phyloP scores from a whole-genome alignment of 2,888 invertebrate species.

The Tetropium fuscum region DNA sequence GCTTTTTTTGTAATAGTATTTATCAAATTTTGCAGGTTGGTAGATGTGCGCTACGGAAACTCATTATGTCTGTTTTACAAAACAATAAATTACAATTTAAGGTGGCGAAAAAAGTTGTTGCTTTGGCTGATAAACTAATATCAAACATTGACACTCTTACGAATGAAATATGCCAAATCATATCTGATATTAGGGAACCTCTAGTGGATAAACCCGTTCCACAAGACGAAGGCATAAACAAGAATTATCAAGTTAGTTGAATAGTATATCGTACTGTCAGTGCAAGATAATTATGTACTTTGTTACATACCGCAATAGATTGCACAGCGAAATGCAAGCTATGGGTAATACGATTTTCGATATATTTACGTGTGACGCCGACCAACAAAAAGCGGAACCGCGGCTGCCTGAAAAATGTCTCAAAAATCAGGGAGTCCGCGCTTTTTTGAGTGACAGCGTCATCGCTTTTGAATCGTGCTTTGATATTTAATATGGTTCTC shows the following conservation, averaged over 20 bases:
- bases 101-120: conserved; percentile 46
- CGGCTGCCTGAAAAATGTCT: no score
- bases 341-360: no score
- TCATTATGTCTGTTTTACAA: conserved; percentile 40
- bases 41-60: conserved; percentile 40
- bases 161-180: conserved; percentile 49
- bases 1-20: neutral
- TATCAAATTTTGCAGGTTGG: conserved; percentile 45
- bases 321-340: no score
- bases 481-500: no score
- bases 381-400: no score
- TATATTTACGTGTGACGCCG: no score
- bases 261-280: no score
- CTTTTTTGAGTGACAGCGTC: no score
- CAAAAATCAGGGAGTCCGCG: no score
- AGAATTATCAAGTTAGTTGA: conserved; percentile 45
- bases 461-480: no score
- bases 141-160: conserved; percentile 45
- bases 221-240: conserved; percentile 33
- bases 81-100: conserved; percentile 42
- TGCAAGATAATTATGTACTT: no score
- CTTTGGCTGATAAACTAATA: conserved; percentile 43
- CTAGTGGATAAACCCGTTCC: conserved; percentile 35
- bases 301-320: no score
- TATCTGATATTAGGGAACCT: conserved; percentile 54